Evolutionary conservation across 2,113 vertebrate genomes (phyloP), one percentile per base, ranked within the genome.

Genomic region (Camarhynchus parvulus): DNA sequence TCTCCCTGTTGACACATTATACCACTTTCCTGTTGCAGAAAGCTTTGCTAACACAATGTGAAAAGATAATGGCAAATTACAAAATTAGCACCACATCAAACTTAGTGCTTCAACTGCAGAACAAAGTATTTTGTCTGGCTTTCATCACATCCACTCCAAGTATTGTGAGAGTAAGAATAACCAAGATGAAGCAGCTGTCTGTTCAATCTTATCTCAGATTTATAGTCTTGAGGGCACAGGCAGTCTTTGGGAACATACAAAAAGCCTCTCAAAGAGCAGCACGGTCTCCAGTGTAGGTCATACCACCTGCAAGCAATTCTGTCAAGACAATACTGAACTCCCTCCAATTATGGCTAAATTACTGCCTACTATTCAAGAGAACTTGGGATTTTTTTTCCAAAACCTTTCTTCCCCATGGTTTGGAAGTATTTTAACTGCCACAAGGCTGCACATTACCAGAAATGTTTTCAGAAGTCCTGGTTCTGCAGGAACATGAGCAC

Each of bases 21-120:
- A 67, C 17, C 7, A 42, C 24, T 37, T 50, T 28, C 14, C 47
- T 18, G 13, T 10, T 50, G 28, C 59, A 93, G 59, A 89, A 88
- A 92, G 67, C 46, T 93, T 21, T 87, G 63, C 52, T 78, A 70
- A 77, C 41, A 80, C 55, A 67, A 52, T 37, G n/a, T 41, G 72
- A 83, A 80, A 81, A 91, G 75, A 91, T 72, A 94, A 92, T n/a
- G n/a, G 75, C 52, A 74, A 94, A 83, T 61, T 42, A 86, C 17
- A 13, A 63, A 69, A 85, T 33, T 59, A 75, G 83, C 52, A 89
- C 53, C 49, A 44, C 55, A 61, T 93, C 66, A 66, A 90, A 78
- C 50, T 67, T 47, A 61, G 30, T 39, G 24, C 37, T 92, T 70
- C 91, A 90, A 76, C 50, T 63, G 61, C 50, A 83, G 59, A 91